Percentiles rank a stretch among this genome's conserved stretches.
These are phyloP conservation scores for Lepidurus couesii DNA, from an alignment of 1,140 invertebrate species.

Conservation along the genomic window DNA sequence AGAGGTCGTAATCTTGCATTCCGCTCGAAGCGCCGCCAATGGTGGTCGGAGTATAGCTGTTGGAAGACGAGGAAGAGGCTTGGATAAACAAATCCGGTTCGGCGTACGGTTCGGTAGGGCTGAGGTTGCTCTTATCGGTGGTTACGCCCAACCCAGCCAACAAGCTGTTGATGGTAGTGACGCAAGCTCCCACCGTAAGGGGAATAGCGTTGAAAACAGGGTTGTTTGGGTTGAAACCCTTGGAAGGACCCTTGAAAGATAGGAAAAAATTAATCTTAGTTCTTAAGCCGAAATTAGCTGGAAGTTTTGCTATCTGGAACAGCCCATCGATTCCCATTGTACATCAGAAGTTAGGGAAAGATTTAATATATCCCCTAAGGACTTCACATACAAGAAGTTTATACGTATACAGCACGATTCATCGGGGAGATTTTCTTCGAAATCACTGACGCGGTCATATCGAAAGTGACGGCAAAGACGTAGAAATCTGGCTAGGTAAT, in stretches of 20 bases:
- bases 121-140: background rate
- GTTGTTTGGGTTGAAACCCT: background rate
- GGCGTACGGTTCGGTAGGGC: background rate
- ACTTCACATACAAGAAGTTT: too few species aligned
- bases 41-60: background rate
- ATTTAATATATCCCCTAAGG: too few species aligned
- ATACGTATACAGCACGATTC: too few species aligned
- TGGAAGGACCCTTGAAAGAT: background rate
- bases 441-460: too few species aligned
- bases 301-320: too few species aligned
- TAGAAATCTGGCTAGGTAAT: too few species aligned
- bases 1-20: background rate
- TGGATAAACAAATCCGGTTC: background rate
- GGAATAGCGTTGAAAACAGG: background rate
- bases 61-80: background rate
- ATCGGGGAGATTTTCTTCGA: too few species aligned
- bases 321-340: too few species aligned
- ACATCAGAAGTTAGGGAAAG: too few species aligned
- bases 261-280: background rate
- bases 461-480: too few species aligned
- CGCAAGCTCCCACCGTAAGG: background rate
- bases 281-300: too few species aligned
- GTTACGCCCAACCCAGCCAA: background rate
- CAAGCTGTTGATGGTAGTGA: constrained; percentile 8
- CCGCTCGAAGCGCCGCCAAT: background rate